A percentile compares a stretch with the other conserved stretches of the same genome.
phyloP scores from a whole-genome alignment of 1,140 invertebrate genomes.

The Xylocopa sonorina region DNA sequence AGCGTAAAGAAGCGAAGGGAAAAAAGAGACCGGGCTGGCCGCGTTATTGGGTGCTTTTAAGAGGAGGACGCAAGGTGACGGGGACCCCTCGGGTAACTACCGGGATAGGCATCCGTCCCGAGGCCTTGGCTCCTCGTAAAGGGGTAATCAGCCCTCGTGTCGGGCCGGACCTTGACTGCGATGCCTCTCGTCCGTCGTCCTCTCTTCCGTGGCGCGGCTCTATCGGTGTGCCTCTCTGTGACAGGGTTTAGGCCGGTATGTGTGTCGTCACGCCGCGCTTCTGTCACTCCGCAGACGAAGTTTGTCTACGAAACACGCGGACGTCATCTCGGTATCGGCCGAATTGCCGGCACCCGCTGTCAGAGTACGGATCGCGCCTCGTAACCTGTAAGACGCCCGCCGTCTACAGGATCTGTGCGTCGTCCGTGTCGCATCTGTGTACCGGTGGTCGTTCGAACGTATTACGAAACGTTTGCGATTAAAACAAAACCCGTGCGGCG shows the following conservation, averaged over 20 bases:
- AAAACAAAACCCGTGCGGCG: background rate
- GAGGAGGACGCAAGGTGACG: constrained; percentile 58
- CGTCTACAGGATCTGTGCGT: background rate
- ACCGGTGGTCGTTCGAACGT: background rate
- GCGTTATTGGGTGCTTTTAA: constrained; percentile 68
- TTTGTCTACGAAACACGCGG: constrained; percentile 77
- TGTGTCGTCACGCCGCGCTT: constrained; percentile 61
- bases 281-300: constrained; percentile 77
- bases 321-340: constrained; percentile 32
- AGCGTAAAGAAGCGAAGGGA: constrained; percentile 4
- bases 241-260: constrained; percentile 56
- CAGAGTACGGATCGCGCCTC: no score
- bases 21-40: background rate
- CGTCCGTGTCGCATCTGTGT: background rate
- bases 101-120: constrained; percentile 27
- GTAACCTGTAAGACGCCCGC: no score
- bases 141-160: constrained; percentile 80
- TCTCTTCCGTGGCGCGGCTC: constrained; percentile 39
- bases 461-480: no score
- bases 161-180: constrained; percentile 73
- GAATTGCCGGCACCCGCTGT: background rate
- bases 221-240: constrained; percentile 30
- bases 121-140: constrained; percentile 78
- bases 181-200: constrained; percentile 59
- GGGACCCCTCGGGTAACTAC: constrained; percentile 16